Base-by-base conservation (phyloP, 2,888 invertebrate species). In the Formica aserva region DNA sequence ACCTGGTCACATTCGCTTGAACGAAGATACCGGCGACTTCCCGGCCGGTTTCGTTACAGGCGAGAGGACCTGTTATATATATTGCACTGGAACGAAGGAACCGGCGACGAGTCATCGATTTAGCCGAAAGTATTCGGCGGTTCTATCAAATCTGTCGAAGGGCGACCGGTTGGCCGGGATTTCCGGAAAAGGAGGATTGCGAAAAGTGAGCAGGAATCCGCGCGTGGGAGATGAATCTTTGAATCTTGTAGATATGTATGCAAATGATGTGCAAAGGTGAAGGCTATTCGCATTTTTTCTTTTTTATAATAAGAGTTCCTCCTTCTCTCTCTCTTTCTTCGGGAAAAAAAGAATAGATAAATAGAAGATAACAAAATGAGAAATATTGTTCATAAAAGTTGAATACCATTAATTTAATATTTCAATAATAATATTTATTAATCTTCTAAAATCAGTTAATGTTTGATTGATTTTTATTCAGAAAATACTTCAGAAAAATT, bases 111-210 rank as follows among this genome's bases (percentile, higher is more conserved):
- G 18, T 71, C 41, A 52, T 45, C 71, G 35, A 18, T 62, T 11
- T 48, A 26, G 22, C 60, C 32, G 8, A 15, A 41, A 32, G 35
- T 18, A 66, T 62, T 71, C 11, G 45, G 18, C 15, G 26, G 45
- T 66, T 11, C 48, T 32, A 13, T 5, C n/a, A 0, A 8, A 32
- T 32, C 67, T 18, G 6, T 11, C n/a, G 60, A 80, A 80, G 78
- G 72, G 13, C 60, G 1, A 66, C 55, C 32, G 71, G 29, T 22
- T 38, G 41, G 5, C 6, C 29, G 9, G 32, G 48, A 60, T 45
- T 80, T 26, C 72, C 60, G 72, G 60, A 62, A 60, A 72, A 80
- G 26, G 60, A 78, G 22, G 13, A 13, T 57, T 13, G 18, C 41
- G 11, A 57, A 35, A 48, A 9, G 11, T 11, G 29, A 55, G 26